Base-by-base conservation (phyloP, 2,888 invertebrate species). In the Eledona agricola region DNA sequence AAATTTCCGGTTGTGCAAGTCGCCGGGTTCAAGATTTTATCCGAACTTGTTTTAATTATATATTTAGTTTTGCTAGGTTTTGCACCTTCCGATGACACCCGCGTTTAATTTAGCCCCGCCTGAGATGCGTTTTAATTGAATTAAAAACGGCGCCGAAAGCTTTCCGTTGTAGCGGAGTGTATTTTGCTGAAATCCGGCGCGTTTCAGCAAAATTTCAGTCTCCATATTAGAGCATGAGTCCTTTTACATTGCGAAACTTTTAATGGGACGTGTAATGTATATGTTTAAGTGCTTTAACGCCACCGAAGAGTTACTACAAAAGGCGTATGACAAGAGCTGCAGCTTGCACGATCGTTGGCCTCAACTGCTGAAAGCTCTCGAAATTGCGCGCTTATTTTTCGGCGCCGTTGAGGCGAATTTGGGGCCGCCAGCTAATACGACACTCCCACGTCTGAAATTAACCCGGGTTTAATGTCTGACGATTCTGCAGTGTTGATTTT, bases 141-240 rank as follows among this genome's bases (percentile, higher is more conserved):
- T 42, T 42, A 42, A 42, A 42, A 42, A 29, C 31, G n/a, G 42
- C 29, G 13, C 19, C 29, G 12, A 42, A 42, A 42, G 42, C 42
- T 42, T 42, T 42, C 19, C 22, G 42, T 17, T 29, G 29, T 31
- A 29, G 13, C 19, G 22, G 16, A 28, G 11, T 26, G 16, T 19
- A 28, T 28, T 26, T 40, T 17, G 10, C 15, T 29, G 20, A 11
- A 20, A 29, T n/a, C n/a, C n/a, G n/a, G n/a, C 15, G 7, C 13
- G 20, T 6, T 42, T 31, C 13, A 20, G 22, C 11, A 12, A 9
- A 13, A 42, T 42, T 22, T 19, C 12, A 28, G 17, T 16, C 10
- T 40, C 28, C n/a, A 19, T 40, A 19, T 28, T 15, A 20, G 15
- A 40, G 16, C 9, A 28, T 28, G 20, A 11, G 26, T 40, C 10